Evolutionary conservation across 2,888 invertebrate genomes (phyloP).

Genomic region (Pharmacophagus antenor): DNA sequence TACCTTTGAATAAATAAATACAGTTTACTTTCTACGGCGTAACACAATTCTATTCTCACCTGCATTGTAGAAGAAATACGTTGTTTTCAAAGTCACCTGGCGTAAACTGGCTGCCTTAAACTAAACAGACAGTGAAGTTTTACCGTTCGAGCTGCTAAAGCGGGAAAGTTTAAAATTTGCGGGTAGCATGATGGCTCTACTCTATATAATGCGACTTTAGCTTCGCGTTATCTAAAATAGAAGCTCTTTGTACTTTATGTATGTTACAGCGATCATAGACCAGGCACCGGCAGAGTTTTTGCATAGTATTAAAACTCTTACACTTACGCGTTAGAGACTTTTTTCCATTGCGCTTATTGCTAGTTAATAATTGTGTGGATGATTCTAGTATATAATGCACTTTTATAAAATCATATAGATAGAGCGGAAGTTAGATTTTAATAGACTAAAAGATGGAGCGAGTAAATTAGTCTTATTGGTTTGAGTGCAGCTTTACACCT

Average conservation of each 20-base stretch:
- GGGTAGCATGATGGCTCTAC: slow-evolving; percentile 35
- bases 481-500: too few species aligned
- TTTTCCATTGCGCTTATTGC: slow-evolving; percentile 8
- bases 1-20: slow-evolving; percentile 22
- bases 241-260: slow-evolving; percentile 28
- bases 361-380: slow-evolving; percentile 2
- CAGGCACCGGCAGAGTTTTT: slow-evolving; percentile 9
- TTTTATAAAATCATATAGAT: slow-evolving; percentile 1
- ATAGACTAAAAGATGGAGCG: neutral
- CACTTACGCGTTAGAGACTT: neutral
- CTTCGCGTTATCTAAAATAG: slow-evolving; percentile 32
- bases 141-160: slow-evolving; percentile 44
- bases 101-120: slow-evolving; percentile 62
- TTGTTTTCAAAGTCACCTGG: slow-evolving; percentile 62
- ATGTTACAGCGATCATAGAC: slow-evolving; percentile 20
- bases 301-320: slow-evolving; percentile 23
- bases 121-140: slow-evolving; percentile 65
- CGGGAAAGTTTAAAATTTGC: slow-evolving; percentile 52
- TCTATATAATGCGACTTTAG: slow-evolving; percentile 34
- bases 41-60: slow-evolving; percentile 47
- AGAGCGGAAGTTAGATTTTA: neutral
- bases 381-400: slow-evolving; percentile 15
- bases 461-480: too few species aligned
- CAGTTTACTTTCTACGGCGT: slow-evolving; percentile 10
- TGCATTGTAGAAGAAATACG: slow-evolving; percentile 47